Evolutionary conservation across 2,888 invertebrate species (phyloP), one percentile per base, ranked within the genome.

Genomic region (Magallana nippona): DNA sequence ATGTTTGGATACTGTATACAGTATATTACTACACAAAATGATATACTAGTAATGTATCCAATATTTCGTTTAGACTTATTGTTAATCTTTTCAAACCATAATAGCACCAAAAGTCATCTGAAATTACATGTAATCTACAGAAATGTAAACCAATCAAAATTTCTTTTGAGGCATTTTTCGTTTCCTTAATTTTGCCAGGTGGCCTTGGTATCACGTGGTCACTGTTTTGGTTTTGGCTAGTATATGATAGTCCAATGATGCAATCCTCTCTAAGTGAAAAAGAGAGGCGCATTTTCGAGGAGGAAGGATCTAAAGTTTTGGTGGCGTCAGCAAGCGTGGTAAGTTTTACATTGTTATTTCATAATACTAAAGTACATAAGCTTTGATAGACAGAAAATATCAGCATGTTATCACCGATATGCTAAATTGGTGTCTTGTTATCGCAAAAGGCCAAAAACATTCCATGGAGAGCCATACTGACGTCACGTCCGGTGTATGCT

Each of bases 381-480:
- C 44, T 44, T 44, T 44, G 44, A 44, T 44, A 44, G 44, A 44
- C 5, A 44, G 44, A 5, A 44, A 44, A 44, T 44, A 44, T 44
- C 5, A 44, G 44, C 44, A 44, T 44, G 44, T 44, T 44, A 8
- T 44, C 44, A 44, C 44, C 44, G 44, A 44, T 44, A 44, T 44
- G 44, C 44, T 44, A 44, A 44, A 44, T 44, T 44, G 44, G 3
- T 44, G 44, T 44, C 44, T 44, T 44, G 3, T 44, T 3, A 44
- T 44, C 44, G 8, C 44, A 44, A 17, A 83, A 89, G 89, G 84
- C 84, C 17, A 62, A 78, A 11, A 63, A 82, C 5, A 88, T 90
- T 15, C 91, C 91, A 22, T 91, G 91, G 91, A 81, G 82, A 17
- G 81, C 79, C 0, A 89, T 91, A 17, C 83, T 91, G 62, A 90